phyloP scores from a whole-genome alignment of 2,797 vertebrate genomes.

The Decapterus maruadsi region DNA sequence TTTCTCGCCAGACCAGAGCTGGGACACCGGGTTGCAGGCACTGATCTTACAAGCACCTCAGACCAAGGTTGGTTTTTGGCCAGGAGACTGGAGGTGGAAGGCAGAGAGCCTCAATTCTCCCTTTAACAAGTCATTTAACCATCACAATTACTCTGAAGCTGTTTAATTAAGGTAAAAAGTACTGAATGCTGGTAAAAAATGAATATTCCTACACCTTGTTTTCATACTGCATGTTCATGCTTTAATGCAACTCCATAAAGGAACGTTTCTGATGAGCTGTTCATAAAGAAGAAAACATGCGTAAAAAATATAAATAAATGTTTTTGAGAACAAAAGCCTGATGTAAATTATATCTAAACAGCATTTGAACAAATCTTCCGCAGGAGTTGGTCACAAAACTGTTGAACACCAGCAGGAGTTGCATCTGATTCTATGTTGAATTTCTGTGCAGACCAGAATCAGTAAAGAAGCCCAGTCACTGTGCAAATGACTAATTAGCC shows the following conservation, averaged over 20 bases:
- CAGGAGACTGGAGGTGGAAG: no score
- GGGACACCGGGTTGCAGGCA: no score
- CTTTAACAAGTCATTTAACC: no score
- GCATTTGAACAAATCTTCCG: neutral
- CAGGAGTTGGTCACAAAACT: conserved; percentile 2
- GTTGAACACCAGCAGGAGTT: neutral
- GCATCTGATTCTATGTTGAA: conserved; percentile 6
- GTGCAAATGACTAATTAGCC: conserved; percentile 57
- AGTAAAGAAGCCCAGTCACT: conserved; percentile 15
- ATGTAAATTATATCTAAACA: conserved; percentile 1
- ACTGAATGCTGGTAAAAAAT: neutral
- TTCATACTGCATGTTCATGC: neutral
- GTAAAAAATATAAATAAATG: neutral
- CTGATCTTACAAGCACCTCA: no score
- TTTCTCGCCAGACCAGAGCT: no score
- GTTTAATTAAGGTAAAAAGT: no score
- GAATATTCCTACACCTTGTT: neutral
- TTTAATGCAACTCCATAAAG: neutral
- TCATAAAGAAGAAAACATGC: neutral
- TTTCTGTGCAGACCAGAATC: conserved; percentile 18
- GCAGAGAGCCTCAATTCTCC: no score
- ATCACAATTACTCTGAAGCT: no score
- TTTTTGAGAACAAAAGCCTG: neutral
- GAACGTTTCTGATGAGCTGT: neutral
- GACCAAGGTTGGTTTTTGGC: no score